Evolutionary conservation across 1,140 invertebrate species (phyloP).

Genomic region (Drosophila micromelanica): DNA sequence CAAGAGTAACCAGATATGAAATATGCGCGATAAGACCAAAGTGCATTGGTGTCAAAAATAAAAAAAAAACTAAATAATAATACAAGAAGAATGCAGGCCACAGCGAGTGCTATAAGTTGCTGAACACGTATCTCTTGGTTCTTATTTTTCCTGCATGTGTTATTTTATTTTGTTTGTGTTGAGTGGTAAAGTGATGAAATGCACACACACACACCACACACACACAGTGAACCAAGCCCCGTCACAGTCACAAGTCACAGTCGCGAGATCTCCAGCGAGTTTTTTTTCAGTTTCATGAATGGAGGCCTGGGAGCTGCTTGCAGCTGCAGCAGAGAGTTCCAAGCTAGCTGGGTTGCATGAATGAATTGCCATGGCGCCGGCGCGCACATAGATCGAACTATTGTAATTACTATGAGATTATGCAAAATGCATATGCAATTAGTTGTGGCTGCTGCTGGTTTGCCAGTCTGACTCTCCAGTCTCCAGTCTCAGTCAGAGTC

Average conservation of each 20-base stretch:
- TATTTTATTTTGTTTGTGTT: conserved; percentile 14
- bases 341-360: conserved; percentile 31
- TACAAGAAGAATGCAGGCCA: conserved; percentile 49
- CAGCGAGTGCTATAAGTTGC: conserved; percentile 1
- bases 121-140: conserved; percentile 15
- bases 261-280: background rate
- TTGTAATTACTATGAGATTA: conserved; percentile 82
- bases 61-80: background rate
- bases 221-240: conserved; percentile 12
- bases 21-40: conserved; percentile 77
- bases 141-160: background rate
- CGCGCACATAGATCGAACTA: conserved; percentile 69
- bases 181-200: conserved; percentile 70
- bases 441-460: conserved; percentile 52
- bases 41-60: conserved; percentile 76
- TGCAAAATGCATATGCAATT: conserved; percentile 82
- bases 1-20: conserved; percentile 74
- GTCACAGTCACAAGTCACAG: conserved; percentile 9
- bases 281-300: no score
- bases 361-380: conserved; percentile 66
- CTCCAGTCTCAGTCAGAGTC: background rate
- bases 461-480: background rate
- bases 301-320: no score
- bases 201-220: conserved; percentile 27
- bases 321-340: background rate